Base-by-base conservation (phyloP, 1,140 invertebrate genomes). In the Gonatopus flavifemur region DNA sequence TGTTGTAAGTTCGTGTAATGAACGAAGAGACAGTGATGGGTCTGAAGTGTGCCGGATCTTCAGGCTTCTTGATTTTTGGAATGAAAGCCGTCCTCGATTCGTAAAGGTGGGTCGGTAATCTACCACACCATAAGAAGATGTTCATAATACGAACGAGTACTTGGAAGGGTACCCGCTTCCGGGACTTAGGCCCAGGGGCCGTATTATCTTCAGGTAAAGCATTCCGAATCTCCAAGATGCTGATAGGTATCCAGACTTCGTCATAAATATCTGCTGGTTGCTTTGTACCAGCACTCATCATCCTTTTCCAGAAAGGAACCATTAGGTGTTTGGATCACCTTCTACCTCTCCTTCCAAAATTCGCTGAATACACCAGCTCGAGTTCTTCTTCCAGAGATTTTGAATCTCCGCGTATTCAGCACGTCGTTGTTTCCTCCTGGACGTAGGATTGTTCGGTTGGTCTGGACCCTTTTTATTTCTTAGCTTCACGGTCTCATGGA, bases 1-100 rank as follows among this genome's bases (percentile, higher is more conserved):
- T 53, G 10, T 57, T 57, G 32, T 57, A 62, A 0, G 52, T 22
- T 24, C 67, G 30, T 2, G 40, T 31, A 0, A 68, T 2, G 2
- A 66, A 22, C 3, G 59, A 59, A 4, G 53, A 44, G 2, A 62
- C 55, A 0, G 57, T 64, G 13, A 69, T 57, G 3, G 65, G 67
- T 18, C 67, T 18, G 36, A 55, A 69, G n/a, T 62, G 55, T 0
- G 20, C 44, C 1, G 54, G 39, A 5, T 49, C 18, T 0, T 5
- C 9, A 0, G 20, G 19, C 21, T 62, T 56, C 13, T 46, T 56
- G 3, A 47, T 51, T 36, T 69, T 64, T 0, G 59, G 56, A n/a
- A 72, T 61, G 12, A 72, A 49, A 0, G 59, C 62, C 0, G 62
- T 68, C 3, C 56, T 37, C 25, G 69, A 62, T 16, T 36, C 36